These are phyloP conservation scores for Eupithecia insigniata DNA, from an alignment of 2,888 invertebrate species.

Conservation along the genomic window DNA sequence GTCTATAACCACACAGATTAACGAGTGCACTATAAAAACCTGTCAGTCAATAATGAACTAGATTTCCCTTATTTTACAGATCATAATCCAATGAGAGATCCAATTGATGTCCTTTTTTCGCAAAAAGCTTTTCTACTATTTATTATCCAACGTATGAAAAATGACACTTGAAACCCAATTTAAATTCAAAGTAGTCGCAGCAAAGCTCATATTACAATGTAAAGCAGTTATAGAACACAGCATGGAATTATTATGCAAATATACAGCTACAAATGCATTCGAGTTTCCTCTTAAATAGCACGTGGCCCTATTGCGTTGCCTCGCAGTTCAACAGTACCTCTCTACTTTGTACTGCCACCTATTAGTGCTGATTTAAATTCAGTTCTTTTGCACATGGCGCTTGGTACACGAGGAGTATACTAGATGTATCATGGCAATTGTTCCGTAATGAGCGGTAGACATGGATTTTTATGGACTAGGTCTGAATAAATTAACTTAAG, in stretches of 20 bases:
- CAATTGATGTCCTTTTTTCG: background rate
- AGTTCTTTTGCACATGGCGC: conserved; percentile 30
- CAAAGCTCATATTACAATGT: conserved; percentile 19
- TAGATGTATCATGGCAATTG: conserved; percentile 20
- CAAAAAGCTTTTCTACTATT: background rate
- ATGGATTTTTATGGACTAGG: conserved; percentile 7
- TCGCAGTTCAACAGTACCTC: conserved; percentile 12
- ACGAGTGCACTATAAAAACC: background rate
- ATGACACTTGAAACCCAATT: background rate
- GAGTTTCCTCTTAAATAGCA: conserved; percentile 44
- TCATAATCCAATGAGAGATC: background rate
- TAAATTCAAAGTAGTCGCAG: background rate
- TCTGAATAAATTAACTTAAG: background rate
- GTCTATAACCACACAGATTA: background rate
- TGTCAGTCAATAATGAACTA: background rate
- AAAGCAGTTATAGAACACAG: conserved; percentile 21
- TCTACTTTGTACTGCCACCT: conserved; percentile 23
- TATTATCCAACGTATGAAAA: background rate
- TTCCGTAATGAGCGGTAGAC: conserved; percentile 23
- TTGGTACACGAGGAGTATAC: background rate
- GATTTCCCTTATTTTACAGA: background rate
- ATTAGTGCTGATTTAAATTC: conserved; percentile 31
- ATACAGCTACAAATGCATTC: conserved; percentile 37
- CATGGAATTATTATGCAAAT: conserved; percentile 43
- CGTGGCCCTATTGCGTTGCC: conserved; percentile 41